A percentile compares a stretch with the other conserved stretches of the same genome.
Conservation (phyloP, 2,113 vertebrate genomes). For the Puffinus mauretanicus region DNA sequence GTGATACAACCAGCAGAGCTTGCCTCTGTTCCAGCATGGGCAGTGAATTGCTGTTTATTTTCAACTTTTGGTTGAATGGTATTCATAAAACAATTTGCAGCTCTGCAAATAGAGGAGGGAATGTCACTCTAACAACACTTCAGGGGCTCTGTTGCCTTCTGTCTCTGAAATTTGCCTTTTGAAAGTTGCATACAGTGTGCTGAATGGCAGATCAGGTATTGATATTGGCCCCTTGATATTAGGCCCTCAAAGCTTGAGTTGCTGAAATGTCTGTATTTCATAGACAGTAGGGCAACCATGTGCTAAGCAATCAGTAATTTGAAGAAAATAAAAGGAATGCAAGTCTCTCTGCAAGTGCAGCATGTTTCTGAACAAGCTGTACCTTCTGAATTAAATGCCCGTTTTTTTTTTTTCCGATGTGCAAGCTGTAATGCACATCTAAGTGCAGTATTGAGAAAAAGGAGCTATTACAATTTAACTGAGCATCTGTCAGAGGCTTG, state of each 20-base stretch:
- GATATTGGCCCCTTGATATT: neutral
- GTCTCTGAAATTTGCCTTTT: neutral
- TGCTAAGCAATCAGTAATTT: neutral
- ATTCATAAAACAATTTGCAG: neutral
- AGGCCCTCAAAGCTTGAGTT: neutral
- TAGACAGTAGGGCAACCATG: neutral
- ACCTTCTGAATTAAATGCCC: neutral
- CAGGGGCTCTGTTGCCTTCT: neutral
- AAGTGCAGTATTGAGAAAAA: neutral
- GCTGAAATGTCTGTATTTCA: neutral
- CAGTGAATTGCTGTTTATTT: neutral
- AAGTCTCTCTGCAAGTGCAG: neutral
- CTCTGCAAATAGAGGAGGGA: neutral
- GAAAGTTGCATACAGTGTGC: neutral
- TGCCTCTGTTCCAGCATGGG: neutral
- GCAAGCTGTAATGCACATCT: neutral
- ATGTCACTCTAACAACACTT: slow-evolving; percentile 5
- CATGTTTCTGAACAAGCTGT: neutral
- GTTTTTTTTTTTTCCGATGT: neutral
- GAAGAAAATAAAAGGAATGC: neutral
- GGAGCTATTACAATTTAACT: neutral
- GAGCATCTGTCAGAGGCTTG: neutral
- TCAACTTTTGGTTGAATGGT: neutral
- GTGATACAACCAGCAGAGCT: neutral
- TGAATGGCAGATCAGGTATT: slow-evolving; percentile 29